Percentiles rank a stretch among this genome's conserved stretches.
Conservation (phyloP, 1,140 invertebrate genomes). For the Drosophila nigrodunni region DNA sequence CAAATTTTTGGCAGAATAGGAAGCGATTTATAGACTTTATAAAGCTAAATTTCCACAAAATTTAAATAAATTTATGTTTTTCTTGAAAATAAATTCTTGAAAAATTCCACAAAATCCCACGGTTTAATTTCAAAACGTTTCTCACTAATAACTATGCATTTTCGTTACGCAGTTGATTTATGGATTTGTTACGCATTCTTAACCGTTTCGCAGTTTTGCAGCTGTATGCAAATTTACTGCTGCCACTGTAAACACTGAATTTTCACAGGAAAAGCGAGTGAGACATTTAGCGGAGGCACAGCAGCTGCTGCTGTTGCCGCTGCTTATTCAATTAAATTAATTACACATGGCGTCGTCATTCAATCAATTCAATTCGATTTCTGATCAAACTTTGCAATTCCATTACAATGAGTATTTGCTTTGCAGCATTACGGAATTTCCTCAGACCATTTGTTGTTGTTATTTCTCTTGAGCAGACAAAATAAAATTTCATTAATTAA, state of each 20-base stretch:
- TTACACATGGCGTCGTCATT: conserved; percentile 36
- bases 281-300: conserved; percentile 23
- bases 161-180: not conserved
- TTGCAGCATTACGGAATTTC: conserved; percentile 58
- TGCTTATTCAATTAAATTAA: conserved; percentile 57
- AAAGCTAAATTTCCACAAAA: too few relatives aligned
- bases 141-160: not conserved
- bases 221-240: conserved; percentile 15
- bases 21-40: too few relatives aligned
- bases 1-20: too few relatives aligned
- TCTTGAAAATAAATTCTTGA: too few relatives aligned
- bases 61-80: too few relatives aligned
- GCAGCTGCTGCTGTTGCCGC: not conserved
- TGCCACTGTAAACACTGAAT: conserved; percentile 5
- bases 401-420: conserved; percentile 19
- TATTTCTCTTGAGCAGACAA: conserved; percentile 37
- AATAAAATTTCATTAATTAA: conserved; percentile 75
- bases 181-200: conserved; percentile 12
- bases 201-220: conserved; percentile 6
- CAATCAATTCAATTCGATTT: conserved; percentile 26
- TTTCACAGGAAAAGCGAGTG: conserved; percentile 36
- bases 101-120: not conserved
- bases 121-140: conserved; percentile 2
- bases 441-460: conserved; percentile 30
- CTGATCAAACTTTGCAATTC: conserved; percentile 29